Percentiles rank a stretch among this genome's conserved stretches.
phyloP scores from a whole-genome alignment of 2,113 vertebrate species.

The Hippopotamus amphibius region DNA sequence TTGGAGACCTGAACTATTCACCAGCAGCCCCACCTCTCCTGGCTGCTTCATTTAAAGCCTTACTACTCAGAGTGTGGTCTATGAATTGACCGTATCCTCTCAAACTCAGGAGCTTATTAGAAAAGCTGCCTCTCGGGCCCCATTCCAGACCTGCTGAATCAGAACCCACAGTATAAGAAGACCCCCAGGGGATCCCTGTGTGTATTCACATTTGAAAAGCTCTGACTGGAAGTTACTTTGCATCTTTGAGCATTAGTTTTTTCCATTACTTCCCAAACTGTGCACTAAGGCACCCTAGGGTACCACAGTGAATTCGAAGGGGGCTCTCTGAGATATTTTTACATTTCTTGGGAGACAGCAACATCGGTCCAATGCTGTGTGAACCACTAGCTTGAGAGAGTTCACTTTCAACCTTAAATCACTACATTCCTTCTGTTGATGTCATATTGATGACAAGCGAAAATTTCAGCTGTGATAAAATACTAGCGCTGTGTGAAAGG shows the following conservation, averaged over 20 bases:
- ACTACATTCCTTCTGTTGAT: not conserved
- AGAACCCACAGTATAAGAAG: not conserved
- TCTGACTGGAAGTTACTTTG: not conserved
- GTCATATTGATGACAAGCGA: not conserved
- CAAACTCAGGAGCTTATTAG: not conserved
- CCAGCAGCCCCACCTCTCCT: fast-evolving
- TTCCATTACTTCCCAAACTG: not conserved
- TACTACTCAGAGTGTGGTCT: not conserved
- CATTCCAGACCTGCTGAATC: not conserved
- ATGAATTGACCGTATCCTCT: fast-evolving
- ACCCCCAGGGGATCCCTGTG: not conserved
- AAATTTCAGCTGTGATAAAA: not conserved
- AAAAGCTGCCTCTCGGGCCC: fast-evolving
- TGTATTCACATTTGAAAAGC: not conserved
- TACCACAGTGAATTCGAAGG: not conserved
- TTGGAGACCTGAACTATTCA: not conserved
- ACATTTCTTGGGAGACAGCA: not conserved
- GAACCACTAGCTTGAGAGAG: not conserved
- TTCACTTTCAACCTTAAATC: not conserved
- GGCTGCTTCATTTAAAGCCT: not conserved
- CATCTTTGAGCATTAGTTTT: not conserved
- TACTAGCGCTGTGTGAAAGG: not conserved
- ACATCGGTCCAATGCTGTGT: not conserved
- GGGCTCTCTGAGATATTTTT: not conserved
- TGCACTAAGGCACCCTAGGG: not conserved